Conservation (phyloP, 2,888 invertebrate genomes). For the Netelia virgata region DNA sequence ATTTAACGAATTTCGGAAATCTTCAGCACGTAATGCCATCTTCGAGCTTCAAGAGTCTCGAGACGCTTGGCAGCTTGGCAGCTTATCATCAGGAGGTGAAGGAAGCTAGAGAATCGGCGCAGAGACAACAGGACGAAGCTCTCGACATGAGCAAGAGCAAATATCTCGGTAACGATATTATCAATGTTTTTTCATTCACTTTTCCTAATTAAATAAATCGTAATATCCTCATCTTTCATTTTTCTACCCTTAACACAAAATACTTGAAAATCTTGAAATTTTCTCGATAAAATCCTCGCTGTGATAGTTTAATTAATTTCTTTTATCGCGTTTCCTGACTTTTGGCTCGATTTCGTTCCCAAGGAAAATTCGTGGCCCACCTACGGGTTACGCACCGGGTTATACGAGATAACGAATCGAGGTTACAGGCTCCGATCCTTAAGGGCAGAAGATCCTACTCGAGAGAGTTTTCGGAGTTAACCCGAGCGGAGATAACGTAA, state of each 20-base stretch:
- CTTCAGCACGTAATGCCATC: conserved; percentile 69
- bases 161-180: conserved; percentile 79
- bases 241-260: not conserved
- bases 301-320: not conserved
- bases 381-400: conserved; percentile 15
- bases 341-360: not conserved
- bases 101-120: conserved; percentile 76
- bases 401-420: conserved; percentile 69
- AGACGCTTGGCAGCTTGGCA: conserved; percentile 74
- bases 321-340: not conserved
- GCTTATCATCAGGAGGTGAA: conserved; percentile 76
- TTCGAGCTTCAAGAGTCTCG: conserved; percentile 77
- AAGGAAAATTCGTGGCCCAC: conserved; percentile 6
- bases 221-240: not conserved
- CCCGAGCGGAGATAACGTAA: conserved; percentile 82
- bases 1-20: conserved; percentile 76
- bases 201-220: not conserved
- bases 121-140: conserved; percentile 83
- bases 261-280: not conserved
- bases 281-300: not conserved
- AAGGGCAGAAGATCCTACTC: conserved; percentile 69
- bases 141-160: conserved; percentile 84
- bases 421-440: conserved; percentile 73
- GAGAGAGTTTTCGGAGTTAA: conserved; percentile 81
- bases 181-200: not conserved